These are phyloP conservation scores for Syncerus caffer DNA, from an alignment of 2,797 vertebrate genomes.

Conservation along the genomic window DNA sequence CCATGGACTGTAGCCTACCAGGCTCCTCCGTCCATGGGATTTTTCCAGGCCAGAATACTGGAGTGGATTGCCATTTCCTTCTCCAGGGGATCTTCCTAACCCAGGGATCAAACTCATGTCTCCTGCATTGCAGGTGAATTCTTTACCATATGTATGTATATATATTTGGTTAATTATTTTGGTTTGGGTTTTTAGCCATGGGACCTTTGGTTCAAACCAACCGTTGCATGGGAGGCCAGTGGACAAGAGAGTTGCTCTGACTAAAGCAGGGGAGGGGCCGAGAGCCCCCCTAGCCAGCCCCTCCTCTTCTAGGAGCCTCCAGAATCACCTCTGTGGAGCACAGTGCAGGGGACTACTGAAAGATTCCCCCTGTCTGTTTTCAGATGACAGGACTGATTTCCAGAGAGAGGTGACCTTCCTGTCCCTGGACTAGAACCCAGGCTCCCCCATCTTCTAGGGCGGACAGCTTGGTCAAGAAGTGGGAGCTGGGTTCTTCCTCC, in stretches of 20 bases:
- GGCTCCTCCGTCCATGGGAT: background rate
- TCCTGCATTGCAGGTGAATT: too few species aligned
- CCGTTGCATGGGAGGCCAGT: background rate
- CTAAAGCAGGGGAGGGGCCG: background rate
- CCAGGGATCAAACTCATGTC: too few species aligned
- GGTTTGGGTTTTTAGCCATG: background rate
- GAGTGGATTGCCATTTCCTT: too few species aligned
- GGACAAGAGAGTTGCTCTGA: background rate
- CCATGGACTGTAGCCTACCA: background rate
- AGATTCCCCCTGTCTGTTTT: background rate
- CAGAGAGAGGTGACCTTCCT: background rate
- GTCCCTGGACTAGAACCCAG: background rate
- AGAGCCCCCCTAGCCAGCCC: background rate
- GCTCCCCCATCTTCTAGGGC: background rate
- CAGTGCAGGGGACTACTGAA: background rate
- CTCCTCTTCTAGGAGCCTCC: background rate
- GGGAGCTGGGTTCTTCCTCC: too few species aligned
- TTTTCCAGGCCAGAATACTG: too few species aligned
- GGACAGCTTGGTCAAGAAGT: rapidly evolving
- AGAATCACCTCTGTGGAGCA: background rate
- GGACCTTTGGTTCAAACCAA: background rate
- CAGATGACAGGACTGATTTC: background rate
- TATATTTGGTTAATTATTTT: background rate
- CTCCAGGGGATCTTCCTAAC: too few species aligned
- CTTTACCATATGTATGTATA: background rate